Percentiles rank a stretch among this genome's conserved stretches.
phyloP scores from a whole-genome alignment of 2,113 vertebrate genomes.

The Takifugu bimaculatus region DNA sequence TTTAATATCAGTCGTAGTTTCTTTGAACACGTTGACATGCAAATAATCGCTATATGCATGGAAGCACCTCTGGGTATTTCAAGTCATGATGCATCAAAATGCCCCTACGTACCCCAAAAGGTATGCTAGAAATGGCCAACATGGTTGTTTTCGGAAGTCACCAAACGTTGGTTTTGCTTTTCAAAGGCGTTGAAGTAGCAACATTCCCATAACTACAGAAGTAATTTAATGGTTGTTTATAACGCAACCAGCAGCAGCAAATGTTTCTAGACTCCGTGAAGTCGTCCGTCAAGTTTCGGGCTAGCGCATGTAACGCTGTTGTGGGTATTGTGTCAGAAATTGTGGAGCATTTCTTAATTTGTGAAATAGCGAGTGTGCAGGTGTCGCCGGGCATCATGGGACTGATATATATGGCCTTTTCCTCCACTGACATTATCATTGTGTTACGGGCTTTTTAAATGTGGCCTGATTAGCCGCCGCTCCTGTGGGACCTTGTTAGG shows the following conservation, averaged over 20 bases:
- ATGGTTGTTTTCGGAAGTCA: background rate
- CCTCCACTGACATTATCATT: slow-evolving; percentile 11
- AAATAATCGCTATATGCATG: slow-evolving; percentile 2
- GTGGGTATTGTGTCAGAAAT: too few relatives aligned
- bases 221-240: background rate
- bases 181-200: background rate
- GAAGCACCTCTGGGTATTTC: slow-evolving; percentile 7
- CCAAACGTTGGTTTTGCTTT: background rate
- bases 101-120: too few relatives aligned
- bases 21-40: slow-evolving; percentile 14
- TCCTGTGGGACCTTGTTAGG: slow-evolving; percentile 32
- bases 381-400: background rate
- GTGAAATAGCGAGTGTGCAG: too few relatives aligned
- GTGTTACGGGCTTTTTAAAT: slow-evolving; percentile 26
- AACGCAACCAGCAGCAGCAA: too few relatives aligned
- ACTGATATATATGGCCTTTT: slow-evolving; percentile 25
- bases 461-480: slow-evolving; percentile 28
- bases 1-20: background rate
- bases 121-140: too few relatives aligned
- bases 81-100: slow-evolving; percentile 4
- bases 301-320: too few relatives aligned
- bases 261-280: too few relatives aligned
- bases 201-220: too few relatives aligned
- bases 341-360: too few relatives aligned
- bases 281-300: too few relatives aligned